Percentiles rank a stretch among this genome's conserved stretches.
Conservation (phyloP, 2,888 invertebrate genomes). For the Ochropacha duplaris region DNA sequence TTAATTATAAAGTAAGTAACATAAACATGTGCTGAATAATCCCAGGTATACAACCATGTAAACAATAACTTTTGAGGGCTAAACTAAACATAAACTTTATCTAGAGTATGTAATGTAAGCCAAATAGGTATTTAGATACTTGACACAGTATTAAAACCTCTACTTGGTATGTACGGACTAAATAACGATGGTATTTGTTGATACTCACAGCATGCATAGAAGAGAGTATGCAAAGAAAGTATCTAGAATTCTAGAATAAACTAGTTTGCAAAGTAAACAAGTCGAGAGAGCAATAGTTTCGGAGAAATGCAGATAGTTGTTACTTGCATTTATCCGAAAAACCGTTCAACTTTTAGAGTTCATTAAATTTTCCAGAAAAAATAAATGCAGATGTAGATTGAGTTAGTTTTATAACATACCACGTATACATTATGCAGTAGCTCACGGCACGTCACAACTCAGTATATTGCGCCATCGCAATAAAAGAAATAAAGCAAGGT, state of each 20-base stretch:
- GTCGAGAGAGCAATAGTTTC: not conserved
- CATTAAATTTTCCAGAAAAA: not conserved
- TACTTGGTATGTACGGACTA: not conserved
- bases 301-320: not conserved
- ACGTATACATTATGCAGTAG: not conserved
- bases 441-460: not conserved
- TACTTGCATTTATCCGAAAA: not conserved
- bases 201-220: not conserved
- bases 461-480: not conserved
- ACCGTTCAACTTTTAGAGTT: not conserved
- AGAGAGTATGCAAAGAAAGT: not conserved
- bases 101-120: not conserved
- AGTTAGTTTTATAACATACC: not conserved
- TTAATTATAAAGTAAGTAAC: not conserved
- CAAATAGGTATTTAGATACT: not conserved
- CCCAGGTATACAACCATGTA: not conserved
- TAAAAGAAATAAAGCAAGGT: constrained; percentile 5
- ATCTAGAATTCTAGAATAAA: not conserved
- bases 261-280: not conserved
- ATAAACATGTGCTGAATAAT: not conserved
- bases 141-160: not conserved
- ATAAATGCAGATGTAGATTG: not conserved
- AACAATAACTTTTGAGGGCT: not conserved
- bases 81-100: not conserved
- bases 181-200: not conserved